phyloP scores from a whole-genome alignment of 2,797 vertebrate species.

The Ispidina lecontei region DNA sequence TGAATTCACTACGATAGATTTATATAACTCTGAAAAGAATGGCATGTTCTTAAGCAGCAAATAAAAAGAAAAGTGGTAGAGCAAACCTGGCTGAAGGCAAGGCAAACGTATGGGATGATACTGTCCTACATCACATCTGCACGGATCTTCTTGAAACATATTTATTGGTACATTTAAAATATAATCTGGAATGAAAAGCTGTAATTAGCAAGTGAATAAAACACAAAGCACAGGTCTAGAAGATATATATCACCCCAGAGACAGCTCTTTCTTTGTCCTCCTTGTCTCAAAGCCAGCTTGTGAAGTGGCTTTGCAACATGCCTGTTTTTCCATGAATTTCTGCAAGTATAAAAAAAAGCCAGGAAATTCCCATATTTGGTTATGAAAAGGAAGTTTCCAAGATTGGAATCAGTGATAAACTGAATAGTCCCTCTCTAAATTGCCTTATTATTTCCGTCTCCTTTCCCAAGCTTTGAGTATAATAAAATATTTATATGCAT shows the following conservation, averaged over 20 bases:
- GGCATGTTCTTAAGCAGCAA: neutral
- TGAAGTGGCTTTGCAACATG: neutral
- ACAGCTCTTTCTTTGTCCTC: neutral
- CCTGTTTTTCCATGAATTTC: neutral
- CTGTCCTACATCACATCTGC: neutral
- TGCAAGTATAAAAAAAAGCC: conserved; percentile 5
- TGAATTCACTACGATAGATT: neutral
- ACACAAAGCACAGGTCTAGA: neutral
- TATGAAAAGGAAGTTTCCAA: conserved; percentile 49
- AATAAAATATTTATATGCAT: conserved; percentile 55
- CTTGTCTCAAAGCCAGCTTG: neutral
- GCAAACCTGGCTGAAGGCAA: neutral
- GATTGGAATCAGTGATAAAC: conserved; percentile 39
- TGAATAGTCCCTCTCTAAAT: conserved; percentile 6
- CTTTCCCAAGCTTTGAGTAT: conserved; percentile 32
- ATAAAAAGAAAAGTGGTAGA: neutral
- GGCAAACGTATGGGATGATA: neutral
- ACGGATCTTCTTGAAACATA: neutral
- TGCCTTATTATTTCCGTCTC: conserved; percentile 46
- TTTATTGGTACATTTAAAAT: neutral
- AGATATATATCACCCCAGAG: neutral
- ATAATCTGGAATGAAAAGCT: neutral
- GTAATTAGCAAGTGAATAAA: neutral
- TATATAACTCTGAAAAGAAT: neutral
- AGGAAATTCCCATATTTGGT: conserved; percentile 21